Evolutionary conservation across 2,888 invertebrate genomes (phyloP), one percentile per base, ranked within the genome.

Genomic region (Villa cingulata): DNA sequence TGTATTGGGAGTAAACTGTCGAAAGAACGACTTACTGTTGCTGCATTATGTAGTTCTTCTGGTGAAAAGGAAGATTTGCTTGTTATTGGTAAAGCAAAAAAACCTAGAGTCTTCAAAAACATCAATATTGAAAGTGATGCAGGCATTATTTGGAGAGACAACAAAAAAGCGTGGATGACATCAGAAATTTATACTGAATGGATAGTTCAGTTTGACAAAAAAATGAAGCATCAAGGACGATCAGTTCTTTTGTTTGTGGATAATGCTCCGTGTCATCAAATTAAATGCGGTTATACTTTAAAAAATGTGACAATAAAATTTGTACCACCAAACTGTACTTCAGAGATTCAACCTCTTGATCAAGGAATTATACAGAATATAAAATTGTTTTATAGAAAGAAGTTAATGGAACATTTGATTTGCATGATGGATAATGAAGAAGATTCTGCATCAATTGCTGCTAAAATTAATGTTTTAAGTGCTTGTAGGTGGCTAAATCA

Each of bases 281-380:
- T 2, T 27, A 27, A 27, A 27, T 9, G 27, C 27, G 2, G 27
- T 27, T 27, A 27, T 10, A 2, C 27, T 27, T 27, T 27, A 27
- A 27, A 27, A 27, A 27, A 27, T 27, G 27, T 27, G 27, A 27
- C 27, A 51, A 34, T 51, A 32, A 44, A 48, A 43, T 57, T 56
- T 52, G 48, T 55, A 53, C 55, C 55, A 32, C 43, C 46, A 34
- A 57, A 59, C 51, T 56, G 55, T n/a, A 56, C 55, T 44, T 53
- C 53, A 45, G 49, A 57, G 16, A 41, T 59, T 37, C 56, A 59
- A 54, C 56, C 55, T 43, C 41, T 58, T 45, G 54, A 58, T 52
- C 56, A 59, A 51, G 56, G 55, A 41, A 55, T 58, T 43, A 58
- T 57, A 27, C 27, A 27, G 27, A 27, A 27, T 2, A 9, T 27